Base-by-base conservation (phyloP, 2,797 vertebrate species). In the Mormyrops boulengeri region DNA sequence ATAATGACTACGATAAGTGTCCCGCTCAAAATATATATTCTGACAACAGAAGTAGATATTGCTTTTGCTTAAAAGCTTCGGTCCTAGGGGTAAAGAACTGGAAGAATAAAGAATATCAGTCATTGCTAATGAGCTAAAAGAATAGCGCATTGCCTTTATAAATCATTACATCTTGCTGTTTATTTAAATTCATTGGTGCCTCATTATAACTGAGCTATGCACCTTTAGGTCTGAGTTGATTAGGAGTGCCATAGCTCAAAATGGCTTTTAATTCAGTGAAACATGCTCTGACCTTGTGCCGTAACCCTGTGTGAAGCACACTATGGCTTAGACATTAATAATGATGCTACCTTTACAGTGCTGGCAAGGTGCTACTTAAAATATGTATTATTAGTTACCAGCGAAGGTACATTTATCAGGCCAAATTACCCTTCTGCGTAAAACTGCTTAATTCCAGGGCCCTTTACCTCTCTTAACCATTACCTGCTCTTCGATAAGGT, bases 141-240 rank as follows among this genome's bases (percentile, higher is more conserved):
- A 97, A 97, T 98, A 97, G 96, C 96, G 95, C 96, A 96, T 95
- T 96, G 96, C 96, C 95, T 96, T 97, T 97, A 99, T 99, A 99
- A 99, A 99, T 99, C 98, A 99, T 96, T 95, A 95, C 94, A 97
- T 97, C 97, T 96, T 94, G 96, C 97, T 98, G 97, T 99, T 98
- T 99, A 98, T 99, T 99, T 99, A 98, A 98, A 98, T 99, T 98
- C 96, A 98, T 97, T 97, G 97, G 96, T 96, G 96, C 96, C 98
- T 99, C 98, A 99, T 99, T 99, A 99, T 98, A 99, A 98, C 96
- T 98, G 97, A 99, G 97, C 97, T 98, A 97, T 98, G 97, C 97
- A 99, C 98, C 98, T 99, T 99, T 98, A 98, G 97, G 97, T 99
- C 97, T 95, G 96, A 98, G 97, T 97, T 99, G 97, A 99, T 99